Base-by-base conservation (phyloP, 2,888 invertebrate genomes). In the Hanleya hanleyi region DNA sequence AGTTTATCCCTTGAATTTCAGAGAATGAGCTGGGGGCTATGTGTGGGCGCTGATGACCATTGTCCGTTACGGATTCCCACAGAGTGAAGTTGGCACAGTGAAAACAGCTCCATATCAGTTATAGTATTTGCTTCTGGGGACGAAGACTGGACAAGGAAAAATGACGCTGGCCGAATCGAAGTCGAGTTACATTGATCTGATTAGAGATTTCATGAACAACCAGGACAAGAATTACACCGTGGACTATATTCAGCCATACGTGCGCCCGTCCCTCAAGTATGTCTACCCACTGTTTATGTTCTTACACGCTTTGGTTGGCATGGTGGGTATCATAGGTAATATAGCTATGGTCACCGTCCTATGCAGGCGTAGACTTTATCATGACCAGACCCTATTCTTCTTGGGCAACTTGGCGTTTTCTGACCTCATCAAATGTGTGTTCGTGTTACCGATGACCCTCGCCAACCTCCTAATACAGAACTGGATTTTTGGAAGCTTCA, bases 401-500 rank as follows among this genome's bases (percentile, higher is more conserved):
- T 90, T 95, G 61, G 92, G 93, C 74, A 95, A 94, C 88, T 91
- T 94, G 83, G 93, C 93, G 0, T 86, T 94, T 68, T 93, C 94
- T 80, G 93, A 94, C 86, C 90, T 94, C 49, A 90, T 94, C 50
- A 94, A 94, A 89, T 93, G 94, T 84, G 89, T 93, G 26, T 87
- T 94, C 72, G 94, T 94, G n/a, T 85, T 95, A 81, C 95, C 95
- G 18, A 92, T 94, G 7, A 93, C 94, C 0, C 87, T 95, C 77
- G 93, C 93, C 81, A 94, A 94, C 67, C 91, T 94, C 82, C 91
- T 95, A 49, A 91, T 94, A 73, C 93, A 94, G 85, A 94, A 95
- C 93, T 95, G 94, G 94, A 92, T 94, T 75, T 93, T 94, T 81
- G 95, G 95, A 7, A 93, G 94, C 81, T 93, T 94, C 80, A 87